phyloP scores from a whole-genome alignment of 2,113 vertebrate genomes.

The Ceyx melanurus region DNA sequence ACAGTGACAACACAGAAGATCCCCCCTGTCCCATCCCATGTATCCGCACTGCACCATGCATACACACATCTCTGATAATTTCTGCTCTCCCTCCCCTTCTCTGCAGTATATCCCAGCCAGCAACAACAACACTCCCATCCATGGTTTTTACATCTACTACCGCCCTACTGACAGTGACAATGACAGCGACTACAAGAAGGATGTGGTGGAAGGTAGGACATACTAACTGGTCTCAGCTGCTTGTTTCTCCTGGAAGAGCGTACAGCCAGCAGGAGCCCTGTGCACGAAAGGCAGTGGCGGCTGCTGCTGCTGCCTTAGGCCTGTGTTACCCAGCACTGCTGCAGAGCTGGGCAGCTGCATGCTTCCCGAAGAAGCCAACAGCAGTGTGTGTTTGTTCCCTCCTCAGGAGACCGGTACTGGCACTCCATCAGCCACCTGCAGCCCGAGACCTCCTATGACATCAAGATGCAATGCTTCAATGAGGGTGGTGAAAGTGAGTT shows the following conservation, averaged over 20 bases:
- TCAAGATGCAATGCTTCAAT: slow-evolving; percentile 98
- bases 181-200: slow-evolving; percentile 97
- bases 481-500: slow-evolving; percentile 96
- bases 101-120: slow-evolving; percentile 88
- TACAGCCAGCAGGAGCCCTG: not conserved
- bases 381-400: not conserved
- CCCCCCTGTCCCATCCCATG: not conserved
- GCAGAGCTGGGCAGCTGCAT: not conserved
- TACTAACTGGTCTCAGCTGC: not conserved
- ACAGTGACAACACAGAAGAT: not conserved
- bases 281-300: not conserved
- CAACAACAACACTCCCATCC: slow-evolving; percentile 98
- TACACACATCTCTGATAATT: not conserved
- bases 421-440: slow-evolving; percentile 95
- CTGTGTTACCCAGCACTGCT: not conserved
- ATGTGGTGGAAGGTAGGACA: slow-evolving; percentile 89
- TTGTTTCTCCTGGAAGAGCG: not conserved
- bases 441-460: slow-evolving; percentile 96
- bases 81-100: slow-evolving; percentile 1
- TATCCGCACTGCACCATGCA: not conserved
- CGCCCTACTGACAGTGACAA: slow-evolving; percentile 98
- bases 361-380: not conserved
- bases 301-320: not conserved
- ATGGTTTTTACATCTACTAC: slow-evolving; percentile 97
- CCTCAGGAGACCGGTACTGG: slow-evolving; percentile 89